Evolutionary conservation across 2,888 invertebrate genomes (phyloP).

Genomic region (Xanthia icteritia): DNA sequence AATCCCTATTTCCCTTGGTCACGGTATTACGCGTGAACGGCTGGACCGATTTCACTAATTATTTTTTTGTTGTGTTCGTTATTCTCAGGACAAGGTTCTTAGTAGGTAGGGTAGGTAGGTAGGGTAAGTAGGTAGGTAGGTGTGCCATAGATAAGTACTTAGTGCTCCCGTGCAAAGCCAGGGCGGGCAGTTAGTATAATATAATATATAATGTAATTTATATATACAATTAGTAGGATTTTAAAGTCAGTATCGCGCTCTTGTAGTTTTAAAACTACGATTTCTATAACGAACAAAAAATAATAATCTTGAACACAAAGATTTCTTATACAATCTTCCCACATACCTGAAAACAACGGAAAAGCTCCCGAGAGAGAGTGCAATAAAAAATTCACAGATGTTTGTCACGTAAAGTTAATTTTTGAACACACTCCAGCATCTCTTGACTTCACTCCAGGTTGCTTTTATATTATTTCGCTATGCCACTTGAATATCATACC

Average conservation of each 20-base stretch:
- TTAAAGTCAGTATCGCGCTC: no score
- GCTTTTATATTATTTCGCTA: slow-evolving; percentile 61
- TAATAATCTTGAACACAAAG: slow-evolving; percentile 25
- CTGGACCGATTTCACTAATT: no score
- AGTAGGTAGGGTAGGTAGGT: no score
- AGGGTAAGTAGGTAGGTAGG: no score
- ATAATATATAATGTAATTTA: no score
- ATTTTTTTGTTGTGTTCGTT: no score
- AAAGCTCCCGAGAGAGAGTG: slow-evolving; percentile 41
- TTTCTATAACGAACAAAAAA: not conserved
- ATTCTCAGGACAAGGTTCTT: no score
- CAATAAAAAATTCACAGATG: slow-evolving; percentile 55
- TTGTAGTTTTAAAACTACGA: not conserved
- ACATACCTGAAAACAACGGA: slow-evolving; percentile 34
- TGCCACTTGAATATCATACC: slow-evolving; percentile 61
- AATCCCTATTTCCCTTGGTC: no score
- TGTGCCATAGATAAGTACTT: no score
- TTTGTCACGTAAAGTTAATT: slow-evolving; percentile 55
- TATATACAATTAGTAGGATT: not conserved
- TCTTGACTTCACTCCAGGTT: slow-evolving; percentile 44
- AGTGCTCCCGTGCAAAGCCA: no score
- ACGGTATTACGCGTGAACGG: no score
- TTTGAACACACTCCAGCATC: slow-evolving; percentile 49
- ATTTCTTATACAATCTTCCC: slow-evolving; percentile 19
- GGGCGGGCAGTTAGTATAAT: no score